Evolutionary conservation across 1,140 invertebrate genomes (phyloP).

Genomic region (Sesamia nonagrioides): DNA sequence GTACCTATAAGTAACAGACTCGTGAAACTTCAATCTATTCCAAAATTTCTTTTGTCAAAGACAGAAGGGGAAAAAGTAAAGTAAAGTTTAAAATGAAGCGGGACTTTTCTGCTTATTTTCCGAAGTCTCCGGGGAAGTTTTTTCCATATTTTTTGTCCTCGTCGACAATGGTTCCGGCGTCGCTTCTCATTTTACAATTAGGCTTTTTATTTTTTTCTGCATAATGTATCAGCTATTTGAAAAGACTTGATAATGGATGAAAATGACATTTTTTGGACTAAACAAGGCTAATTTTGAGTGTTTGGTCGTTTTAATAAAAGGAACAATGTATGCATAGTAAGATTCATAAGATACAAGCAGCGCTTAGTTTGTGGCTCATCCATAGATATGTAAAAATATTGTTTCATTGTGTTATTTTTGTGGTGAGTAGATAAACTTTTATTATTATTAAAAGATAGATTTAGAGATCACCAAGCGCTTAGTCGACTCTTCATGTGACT

Average conservation of each 20-base stretch:
- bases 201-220: conserved; percentile 47
- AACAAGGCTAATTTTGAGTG: background rate
- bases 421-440: no score
- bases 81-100: conserved; percentile 43
- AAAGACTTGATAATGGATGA: conserved; percentile 3
- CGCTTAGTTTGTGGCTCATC: no score
- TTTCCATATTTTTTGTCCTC: conserved; percentile 48
- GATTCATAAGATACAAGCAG: no score
- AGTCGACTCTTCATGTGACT: no score
- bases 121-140: conserved; percentile 36
- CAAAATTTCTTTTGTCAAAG: conserved; percentile 11
- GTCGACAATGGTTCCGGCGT: conserved; percentile 44
- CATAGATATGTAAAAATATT: no score
- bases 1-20: background rate
- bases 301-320: no score
- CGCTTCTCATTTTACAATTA: conserved; percentile 55
- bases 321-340: no score
- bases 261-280: background rate
- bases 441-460: no score
- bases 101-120: conserved; percentile 46
- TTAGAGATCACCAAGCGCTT: no score
- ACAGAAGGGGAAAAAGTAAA: conserved; percentile 39
- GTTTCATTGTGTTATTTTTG: no score
- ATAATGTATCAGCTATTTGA: conserved; percentile 39
- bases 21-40: conserved; percentile 4